Conservation (phyloP, 2,888 invertebrate species). For the Dioctria linearis region DNA sequence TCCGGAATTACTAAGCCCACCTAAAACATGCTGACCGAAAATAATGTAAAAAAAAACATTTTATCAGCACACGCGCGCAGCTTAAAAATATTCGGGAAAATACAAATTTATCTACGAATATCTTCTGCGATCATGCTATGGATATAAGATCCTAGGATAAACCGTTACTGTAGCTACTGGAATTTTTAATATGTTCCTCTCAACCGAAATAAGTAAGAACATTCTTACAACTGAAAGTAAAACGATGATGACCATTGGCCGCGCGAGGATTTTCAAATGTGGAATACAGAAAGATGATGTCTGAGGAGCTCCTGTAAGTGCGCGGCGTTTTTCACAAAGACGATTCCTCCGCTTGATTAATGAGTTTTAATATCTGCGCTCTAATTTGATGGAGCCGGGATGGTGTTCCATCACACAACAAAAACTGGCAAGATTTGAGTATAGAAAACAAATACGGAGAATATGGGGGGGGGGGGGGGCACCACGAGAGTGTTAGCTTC, state of each 20-base stretch:
- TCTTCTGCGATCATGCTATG: no score
- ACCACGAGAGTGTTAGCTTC: not conserved
- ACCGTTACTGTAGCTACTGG: conserved; percentile 18
- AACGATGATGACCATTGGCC: conserved; percentile 21
- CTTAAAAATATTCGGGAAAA: no score
- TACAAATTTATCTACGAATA: no score
- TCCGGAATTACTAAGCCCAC: no score
- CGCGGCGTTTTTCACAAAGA: conserved; percentile 32
- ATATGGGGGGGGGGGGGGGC: not conserved
- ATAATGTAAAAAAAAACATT: no score
- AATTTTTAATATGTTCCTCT: conserved; percentile 22
- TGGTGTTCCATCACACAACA: not conserved
- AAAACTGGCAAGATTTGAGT: not conserved
- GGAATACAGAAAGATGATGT: not conserved
- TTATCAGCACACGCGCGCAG: no score
- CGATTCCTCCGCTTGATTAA: conserved; percentile 30
- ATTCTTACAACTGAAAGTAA: not conserved
- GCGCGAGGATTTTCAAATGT: not conserved
- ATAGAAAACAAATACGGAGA: conserved; percentile 6
- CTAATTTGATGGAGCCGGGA: not conserved
- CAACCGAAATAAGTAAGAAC: conserved; percentile 7
- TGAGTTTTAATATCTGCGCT: conserved; percentile 27
- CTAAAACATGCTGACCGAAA: no score
- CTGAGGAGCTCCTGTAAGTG: not conserved
- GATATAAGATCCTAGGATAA: no score